These are phyloP conservation scores for Scomber japonicus DNA, from an alignment of 2,113 vertebrate species.

Conservation along the genomic window DNA sequence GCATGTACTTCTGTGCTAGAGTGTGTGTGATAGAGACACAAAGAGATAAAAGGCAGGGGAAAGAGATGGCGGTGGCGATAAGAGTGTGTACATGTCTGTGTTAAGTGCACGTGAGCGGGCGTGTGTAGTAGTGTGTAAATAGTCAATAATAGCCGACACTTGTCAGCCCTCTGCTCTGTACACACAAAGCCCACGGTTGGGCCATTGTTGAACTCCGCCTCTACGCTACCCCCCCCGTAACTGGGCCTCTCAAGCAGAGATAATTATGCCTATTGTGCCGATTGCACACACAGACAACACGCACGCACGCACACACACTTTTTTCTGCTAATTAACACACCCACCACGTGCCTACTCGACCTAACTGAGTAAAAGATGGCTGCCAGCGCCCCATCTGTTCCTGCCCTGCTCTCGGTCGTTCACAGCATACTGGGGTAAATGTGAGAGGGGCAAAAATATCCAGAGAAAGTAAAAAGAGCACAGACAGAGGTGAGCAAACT, in stretches of 20 bases:
- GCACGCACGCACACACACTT: constrained; percentile 60
- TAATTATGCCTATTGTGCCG: constrained; percentile 83
- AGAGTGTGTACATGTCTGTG: constrained; percentile 49
- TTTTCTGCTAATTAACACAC: constrained; percentile 82
- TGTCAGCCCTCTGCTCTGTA: constrained; percentile 83
- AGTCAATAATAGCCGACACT: constrained; percentile 87
- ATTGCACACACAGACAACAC: constrained; percentile 52
- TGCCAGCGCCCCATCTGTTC: constrained; percentile 85
- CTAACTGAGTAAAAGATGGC: constrained; percentile 82
- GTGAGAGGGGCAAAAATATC: constrained; percentile 48
- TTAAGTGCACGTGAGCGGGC: constrained; percentile 72
- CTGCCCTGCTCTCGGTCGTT: constrained; percentile 59
- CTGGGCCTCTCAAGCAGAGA: constrained; percentile 82
- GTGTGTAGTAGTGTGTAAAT: constrained; percentile 83
- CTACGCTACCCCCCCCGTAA: constrained; percentile 43
- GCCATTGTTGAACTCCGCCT: constrained; percentile 83
- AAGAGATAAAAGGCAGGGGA: constrained; percentile 36
- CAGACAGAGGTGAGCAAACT: constrained; percentile 1
- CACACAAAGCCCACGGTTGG: constrained; percentile 85
- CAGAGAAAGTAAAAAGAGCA: constrained; percentile 22
- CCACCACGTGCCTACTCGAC: constrained; percentile 80
- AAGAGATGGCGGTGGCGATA: neutral
- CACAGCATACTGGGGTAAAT: constrained; percentile 64
- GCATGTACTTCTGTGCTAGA: constrained; percentile 5
- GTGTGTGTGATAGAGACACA: constrained; percentile 59